Conservation (phyloP, 2,888 invertebrate genomes). For the Pollenia labialis region DNA sequence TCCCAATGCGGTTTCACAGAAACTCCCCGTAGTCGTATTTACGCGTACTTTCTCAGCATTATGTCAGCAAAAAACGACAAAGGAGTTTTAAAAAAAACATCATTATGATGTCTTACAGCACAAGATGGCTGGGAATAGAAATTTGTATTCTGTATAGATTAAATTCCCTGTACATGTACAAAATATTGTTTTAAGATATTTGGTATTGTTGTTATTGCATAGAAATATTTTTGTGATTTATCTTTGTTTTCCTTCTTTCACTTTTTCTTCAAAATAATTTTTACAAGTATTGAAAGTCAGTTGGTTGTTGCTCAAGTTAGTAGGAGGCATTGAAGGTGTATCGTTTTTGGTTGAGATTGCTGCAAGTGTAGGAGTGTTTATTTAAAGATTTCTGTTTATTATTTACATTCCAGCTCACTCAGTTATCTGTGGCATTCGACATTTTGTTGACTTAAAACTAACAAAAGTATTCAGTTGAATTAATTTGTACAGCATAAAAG, state of each 20-base stretch:
- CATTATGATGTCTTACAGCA: constrained; percentile 14
- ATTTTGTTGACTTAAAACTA: constrained; percentile 79
- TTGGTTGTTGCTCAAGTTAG: not conserved
- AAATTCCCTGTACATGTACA: not conserved
- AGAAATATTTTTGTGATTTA: constrained; percentile 3
- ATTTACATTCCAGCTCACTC: constrained; percentile 1
- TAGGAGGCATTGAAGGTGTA: not conserved
- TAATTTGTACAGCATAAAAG: constrained; percentile 64
- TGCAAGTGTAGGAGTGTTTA: not conserved
- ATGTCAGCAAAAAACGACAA: not conserved
- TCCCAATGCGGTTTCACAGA: not conserved
- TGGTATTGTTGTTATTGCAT: constrained; percentile 16
- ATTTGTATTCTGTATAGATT: not conserved
- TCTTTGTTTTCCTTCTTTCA: not conserved
- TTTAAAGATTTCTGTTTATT: constrained; percentile 22
- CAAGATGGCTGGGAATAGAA: constrained; percentile 15
- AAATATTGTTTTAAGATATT: constrained; percentile 3
- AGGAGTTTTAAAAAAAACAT: not conserved
- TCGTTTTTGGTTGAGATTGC: not conserved
- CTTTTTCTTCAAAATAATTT: constrained; percentile 4
- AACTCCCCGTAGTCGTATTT: not conserved
- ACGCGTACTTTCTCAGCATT: not conserved
- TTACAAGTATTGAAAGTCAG: not conserved
- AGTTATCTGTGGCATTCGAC: constrained; percentile 73
- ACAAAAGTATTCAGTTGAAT: constrained; percentile 77